phyloP scores from a whole-genome alignment of 2,888 invertebrate genomes.

The Elmis aenea region DNA sequence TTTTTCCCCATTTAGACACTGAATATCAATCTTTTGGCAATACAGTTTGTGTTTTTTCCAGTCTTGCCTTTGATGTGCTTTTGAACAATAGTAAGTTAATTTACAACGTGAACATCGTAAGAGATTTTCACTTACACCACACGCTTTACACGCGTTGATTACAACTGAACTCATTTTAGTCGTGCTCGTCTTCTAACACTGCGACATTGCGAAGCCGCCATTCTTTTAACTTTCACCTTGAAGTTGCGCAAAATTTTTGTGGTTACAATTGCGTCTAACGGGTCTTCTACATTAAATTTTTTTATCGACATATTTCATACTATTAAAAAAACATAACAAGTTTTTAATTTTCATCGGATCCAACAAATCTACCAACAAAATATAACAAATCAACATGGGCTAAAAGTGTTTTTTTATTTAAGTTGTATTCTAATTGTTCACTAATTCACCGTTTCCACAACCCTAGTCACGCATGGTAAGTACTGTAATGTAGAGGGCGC shows the following conservation, averaged over 20 bases:
- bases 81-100: slow-evolving; percentile 70
- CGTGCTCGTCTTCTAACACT: slow-evolving; percentile 14
- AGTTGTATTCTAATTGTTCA: no score
- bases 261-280: no score
- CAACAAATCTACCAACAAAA: no score
- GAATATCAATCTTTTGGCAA: slow-evolving; percentile 46
- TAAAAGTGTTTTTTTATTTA: no score
- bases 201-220: slow-evolving; percentile 25
- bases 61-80: slow-evolving; percentile 72
- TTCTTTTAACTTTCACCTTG: slow-evolving; percentile 28
- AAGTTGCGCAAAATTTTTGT: slow-evolving; percentile 15
- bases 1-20: slow-evolving; percentile 14
- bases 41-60: slow-evolving; percentile 71
- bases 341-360: no score
- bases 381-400: no score
- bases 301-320: no score
- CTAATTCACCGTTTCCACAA: no score
- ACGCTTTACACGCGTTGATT: slow-evolving; percentile 51
- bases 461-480: no score
- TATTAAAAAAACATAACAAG: no score
- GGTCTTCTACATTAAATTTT: no score
- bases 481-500: no score
- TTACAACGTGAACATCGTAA: slow-evolving; percentile 73
- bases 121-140: slow-evolving; percentile 56
- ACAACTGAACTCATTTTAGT: slow-evolving; percentile 35